Evolutionary conservation across 2,113 vertebrate species (phyloP), one percentile per base, ranked within the genome.

Genomic region (Carassius auratus): DNA sequence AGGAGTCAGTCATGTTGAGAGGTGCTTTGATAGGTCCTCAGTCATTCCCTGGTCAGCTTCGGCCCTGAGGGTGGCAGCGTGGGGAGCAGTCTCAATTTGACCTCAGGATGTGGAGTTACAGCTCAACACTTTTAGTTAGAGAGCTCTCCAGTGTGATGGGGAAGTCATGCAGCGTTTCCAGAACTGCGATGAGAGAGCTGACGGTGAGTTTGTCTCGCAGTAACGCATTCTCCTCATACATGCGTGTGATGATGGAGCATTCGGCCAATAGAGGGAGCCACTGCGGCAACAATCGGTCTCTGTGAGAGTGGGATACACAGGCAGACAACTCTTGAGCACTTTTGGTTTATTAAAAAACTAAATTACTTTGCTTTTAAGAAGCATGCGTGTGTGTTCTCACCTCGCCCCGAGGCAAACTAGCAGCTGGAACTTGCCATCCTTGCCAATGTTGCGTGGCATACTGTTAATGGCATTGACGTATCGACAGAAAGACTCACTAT

Each of bases 401-500:
- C 98, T 95, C 52, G 97, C 94, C 85, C 97, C 98, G 23, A 99
- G 93, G 92, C 98, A 99, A 90, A 99, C 93, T 13, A 99, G 93
- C 87, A 99, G 96, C 91, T 99, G 98, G 93, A 99, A 98, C 90
- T 99, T 99, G 30, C 98, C 98, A 0, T 99, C 98, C 90, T 99
- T 99, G 33, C 98, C 98, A 2, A 99, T 98, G 92, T 93, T 98
- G 85, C 98, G 92, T 45, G 97, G 96, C 3, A 97, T 96, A 3
- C 94, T 93, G 69, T 97, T 98, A 89, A 99, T 96, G 83, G 96
- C 96, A 13, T 92, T 96, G 83, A 98, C 96, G 0, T 99, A 99
- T 88, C 94, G 97, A 91, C 97, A 98, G 89, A 99, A 96, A 2
- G 94, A 95, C 90, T 94, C 96, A 69, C 95, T 95, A 0, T 95